Base-by-base conservation (phyloP, 2,888 invertebrate species). In the Drosophila paranaensis region DNA sequence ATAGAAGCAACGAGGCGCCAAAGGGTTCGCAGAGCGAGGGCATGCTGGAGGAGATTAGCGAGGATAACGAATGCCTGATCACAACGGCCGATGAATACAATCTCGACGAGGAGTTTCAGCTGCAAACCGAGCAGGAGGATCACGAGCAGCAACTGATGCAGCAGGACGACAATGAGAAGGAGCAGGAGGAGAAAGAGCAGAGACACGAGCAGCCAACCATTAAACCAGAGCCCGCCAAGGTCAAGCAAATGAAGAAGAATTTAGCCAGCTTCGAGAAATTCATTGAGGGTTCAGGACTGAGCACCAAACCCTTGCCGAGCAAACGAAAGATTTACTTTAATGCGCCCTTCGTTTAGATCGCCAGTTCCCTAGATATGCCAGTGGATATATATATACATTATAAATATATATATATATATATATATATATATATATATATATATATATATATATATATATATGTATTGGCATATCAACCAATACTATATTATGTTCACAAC, bases 301-400 rank as follows among this genome's bases (percentile, higher is more conserved):
- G 90, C 71, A 90, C 90, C 40, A 93, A 93, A 74, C 92, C 93
- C 39, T 84, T 92, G 82, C 92, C 92, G 42, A 87, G 90, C 66
- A 92, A 92, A 79, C 87, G 92, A 6, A 92, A 92, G 77, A 91
- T 92, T 66, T 93, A 92, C 72, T 93, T 92, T 70, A 90, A 92
- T 37, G 93, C 92, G 51, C 93, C 93, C 39, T 93, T 92, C 81
- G 92, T 93, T 71, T 93, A 83, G 90, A 45, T 55, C 27, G 45
- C 48, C 57, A 58, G 51, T 56, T 77, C 56, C 55, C 66, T 56
- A 67, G 50, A 64, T 62, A 14, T 63, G 58, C 48, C 48, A n/a
- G 20, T 16, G 1, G 13, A 11, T 20, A 20, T 20, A 20, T 20
- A 20, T 20, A 20, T 20, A 20, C 20, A 20, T 20, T 27, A 27